Evolutionary conservation across 1,140 invertebrate genomes (phyloP), one percentile per base, ranked within the genome.

Genomic region (Drosophila sp.): DNA sequence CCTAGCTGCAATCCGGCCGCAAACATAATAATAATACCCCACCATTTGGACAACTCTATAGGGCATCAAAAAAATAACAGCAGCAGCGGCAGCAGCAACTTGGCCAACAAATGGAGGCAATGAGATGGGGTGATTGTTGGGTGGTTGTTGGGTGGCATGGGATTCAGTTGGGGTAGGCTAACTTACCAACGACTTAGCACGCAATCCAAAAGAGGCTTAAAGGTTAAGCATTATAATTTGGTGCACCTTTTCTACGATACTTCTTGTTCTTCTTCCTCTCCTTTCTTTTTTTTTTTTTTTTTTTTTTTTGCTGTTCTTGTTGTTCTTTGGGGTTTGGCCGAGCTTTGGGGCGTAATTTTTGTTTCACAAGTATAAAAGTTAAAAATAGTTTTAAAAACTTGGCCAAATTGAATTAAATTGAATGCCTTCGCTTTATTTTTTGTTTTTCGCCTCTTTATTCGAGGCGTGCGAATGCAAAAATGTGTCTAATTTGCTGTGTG

Each of bases 181-280:
- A 50, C 54, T 57, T 35, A 55, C 41, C 58, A 40, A n/a, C 33
- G 27, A 87, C 83, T 87, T 89, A 76, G 80, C 83, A 87, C 83
- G 83, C 83, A 83, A 87, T 87, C 83, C 79, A 61, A 72, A 75
- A 75, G 76, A 70, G 70, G 72, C 83, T 87, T 89, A 83, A 89
- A 89, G 83, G 84, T 83, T 89, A 77, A 89, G 83, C 83, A 87
- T 89, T 89, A 87, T 89, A 89, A 87, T 89, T 86, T 87, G 70
- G 83, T 70, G 74, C 71, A 87, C 79, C 76, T 87, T 87, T 76
- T 68, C 32, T 65, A 6, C 23, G 23, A 50, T 50, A 25, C 33
- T 33, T 41, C 33, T 47, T 25, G 8, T 56, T 32, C 11, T 54
- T 44, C 50, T 33, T 25, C 7, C 5, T 11, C 30, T 60, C 29